Evolutionary conservation across 1,140 invertebrate species (phyloP).

Genomic region (Zeugodacus cucurbitae): DNA sequence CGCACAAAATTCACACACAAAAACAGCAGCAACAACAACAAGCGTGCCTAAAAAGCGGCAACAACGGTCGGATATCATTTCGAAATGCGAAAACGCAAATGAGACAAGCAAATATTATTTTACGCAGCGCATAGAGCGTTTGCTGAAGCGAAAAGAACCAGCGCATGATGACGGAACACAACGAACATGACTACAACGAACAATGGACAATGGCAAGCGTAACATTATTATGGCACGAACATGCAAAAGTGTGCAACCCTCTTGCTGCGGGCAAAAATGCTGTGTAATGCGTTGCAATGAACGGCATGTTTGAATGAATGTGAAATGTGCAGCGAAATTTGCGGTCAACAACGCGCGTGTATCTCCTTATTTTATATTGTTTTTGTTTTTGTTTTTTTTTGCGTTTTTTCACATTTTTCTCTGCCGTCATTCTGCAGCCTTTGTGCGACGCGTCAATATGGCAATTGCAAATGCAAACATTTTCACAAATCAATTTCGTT

Average conservation of each 20-base stretch:
- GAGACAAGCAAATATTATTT: constrained; percentile 13
- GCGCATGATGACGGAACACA: background rate
- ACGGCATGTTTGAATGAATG: background rate
- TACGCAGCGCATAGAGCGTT: background rate
- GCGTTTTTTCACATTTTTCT: background rate
- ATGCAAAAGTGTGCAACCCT: background rate
- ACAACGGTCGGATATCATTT: background rate
- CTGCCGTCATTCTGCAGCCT: background rate
- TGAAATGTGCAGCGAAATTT: constrained; percentile 6
- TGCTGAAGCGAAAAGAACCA: background rate
- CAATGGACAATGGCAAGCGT: background rate
- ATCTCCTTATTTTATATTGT: background rate
- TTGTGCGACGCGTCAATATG: constrained; percentile 21
- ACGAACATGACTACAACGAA: too few relatives aligned
- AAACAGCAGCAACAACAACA: too few relatives aligned
- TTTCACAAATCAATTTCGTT: constrained; percentile 35
- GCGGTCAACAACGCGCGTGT: background rate
- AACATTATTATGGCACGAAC: background rate
- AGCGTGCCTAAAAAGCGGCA: background rate
- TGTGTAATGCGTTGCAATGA: background rate
- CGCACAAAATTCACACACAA: background rate
- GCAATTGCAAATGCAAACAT: constrained; percentile 31
- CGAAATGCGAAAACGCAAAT: constrained; percentile 3
- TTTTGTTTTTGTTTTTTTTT: background rate
- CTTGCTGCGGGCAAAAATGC: background rate